Conservation (phyloP, 35 echinoderm and acorn worm species). For the Amphiura filiformis region DNA sequence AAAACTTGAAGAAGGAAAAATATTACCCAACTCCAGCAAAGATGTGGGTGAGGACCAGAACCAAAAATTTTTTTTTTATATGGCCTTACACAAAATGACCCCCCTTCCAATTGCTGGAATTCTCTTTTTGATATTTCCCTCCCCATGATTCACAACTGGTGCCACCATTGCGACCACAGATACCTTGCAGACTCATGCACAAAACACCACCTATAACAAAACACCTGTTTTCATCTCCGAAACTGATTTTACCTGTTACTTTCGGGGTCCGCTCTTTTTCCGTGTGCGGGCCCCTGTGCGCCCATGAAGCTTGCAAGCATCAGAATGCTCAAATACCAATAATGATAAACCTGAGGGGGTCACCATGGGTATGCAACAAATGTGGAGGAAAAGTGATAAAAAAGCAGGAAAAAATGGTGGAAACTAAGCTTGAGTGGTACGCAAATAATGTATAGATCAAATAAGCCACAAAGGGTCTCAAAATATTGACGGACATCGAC, state of each 20-base stretch:
- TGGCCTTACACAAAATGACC: too few relatives aligned
- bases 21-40: too few relatives aligned
- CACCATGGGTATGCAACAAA: neutral
- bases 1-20: too few relatives aligned
- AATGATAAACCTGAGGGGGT: neutral
- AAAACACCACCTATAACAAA: too few relatives aligned
- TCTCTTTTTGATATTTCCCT: too few relatives aligned
- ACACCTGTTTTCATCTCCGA: neutral
- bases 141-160: too few relatives aligned
- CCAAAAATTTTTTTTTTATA: too few relatives aligned
- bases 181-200: too few relatives aligned
- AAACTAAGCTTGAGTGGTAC: neutral
- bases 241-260: neutral
- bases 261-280: neutral
- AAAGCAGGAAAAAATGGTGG: neutral
- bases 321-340: constrained; percentile 6
- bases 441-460: neutral
- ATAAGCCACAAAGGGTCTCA: neutral
- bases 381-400: neutral
- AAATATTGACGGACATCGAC: too few relatives aligned
- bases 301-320: constrained; percentile 8
- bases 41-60: too few relatives aligned
- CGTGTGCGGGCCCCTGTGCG: neutral
- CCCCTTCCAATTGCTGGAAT: too few relatives aligned
- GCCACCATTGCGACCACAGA: too few relatives aligned